These are phyloP conservation scores for Microcebus jonahi DNA, from an alignment of 2,113 vertebrate species.

Conservation along the genomic window DNA sequence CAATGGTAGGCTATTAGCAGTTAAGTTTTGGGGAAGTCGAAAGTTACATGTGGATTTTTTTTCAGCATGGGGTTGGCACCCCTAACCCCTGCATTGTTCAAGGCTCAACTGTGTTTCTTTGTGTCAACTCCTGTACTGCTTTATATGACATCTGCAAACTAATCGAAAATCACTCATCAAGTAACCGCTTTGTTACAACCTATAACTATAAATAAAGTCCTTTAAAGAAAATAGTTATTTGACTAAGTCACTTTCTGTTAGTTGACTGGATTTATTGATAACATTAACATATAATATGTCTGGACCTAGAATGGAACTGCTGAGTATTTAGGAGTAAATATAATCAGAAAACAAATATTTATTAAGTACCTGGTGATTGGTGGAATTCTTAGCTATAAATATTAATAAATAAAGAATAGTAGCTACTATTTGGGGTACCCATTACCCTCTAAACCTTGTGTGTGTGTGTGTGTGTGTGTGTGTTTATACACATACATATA, in stretches of 20 bases:
- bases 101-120: not conserved
- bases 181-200: not conserved
- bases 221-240: not conserved
- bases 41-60: not conserved
- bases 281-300: not conserved
- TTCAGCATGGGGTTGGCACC: not conserved
- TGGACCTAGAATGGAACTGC: not conserved
- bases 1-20: not conserved
- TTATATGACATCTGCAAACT: rapidly evolving
- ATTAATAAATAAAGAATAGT: not conserved
- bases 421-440: not conserved
- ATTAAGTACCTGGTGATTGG: not conserved
- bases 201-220: too few relatives aligned
- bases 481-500: not conserved
- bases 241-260: not conserved
- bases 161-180: not conserved
- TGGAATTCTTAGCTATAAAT: not conserved
- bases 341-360: not conserved
- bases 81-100: not conserved
- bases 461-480: too few relatives aligned
- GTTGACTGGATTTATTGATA: not conserved
- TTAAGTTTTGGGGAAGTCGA: not conserved
- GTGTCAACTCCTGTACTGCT: too few relatives aligned
- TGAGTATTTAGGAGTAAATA: not conserved
- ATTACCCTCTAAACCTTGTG: not conserved